phyloP scores from a whole-genome alignment of 1,140 invertebrate species.

The Neotoxoptera formosana region DNA sequence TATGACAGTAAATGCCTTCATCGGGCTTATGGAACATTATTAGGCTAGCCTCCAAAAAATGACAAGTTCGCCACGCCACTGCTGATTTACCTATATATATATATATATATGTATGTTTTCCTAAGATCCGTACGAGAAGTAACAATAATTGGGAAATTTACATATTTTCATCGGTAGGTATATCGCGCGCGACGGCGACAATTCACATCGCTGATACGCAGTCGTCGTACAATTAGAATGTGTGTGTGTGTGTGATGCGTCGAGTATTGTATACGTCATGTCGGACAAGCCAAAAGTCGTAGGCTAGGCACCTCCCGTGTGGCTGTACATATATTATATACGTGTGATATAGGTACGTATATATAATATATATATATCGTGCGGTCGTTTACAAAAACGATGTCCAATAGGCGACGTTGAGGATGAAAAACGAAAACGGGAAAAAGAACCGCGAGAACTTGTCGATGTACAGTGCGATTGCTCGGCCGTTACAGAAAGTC shows the following conservation, averaged over 20 bases:
- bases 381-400: conserved; percentile 71
- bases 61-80: too few species aligned
- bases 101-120: neutral
- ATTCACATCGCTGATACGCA: too few species aligned
- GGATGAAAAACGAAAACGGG: conserved; percentile 85
- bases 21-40: too few species aligned
- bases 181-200: neutral
- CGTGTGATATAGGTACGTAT: too few species aligned
- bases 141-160: neutral
- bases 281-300: neutral
- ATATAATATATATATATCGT: too few species aligned
- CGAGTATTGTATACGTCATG: neutral
- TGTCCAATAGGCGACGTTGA: conserved; percentile 89
- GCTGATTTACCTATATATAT: too few species aligned
- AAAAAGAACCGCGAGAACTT: conserved; percentile 87
- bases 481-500: conserved; percentile 83
- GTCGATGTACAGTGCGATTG: conserved; percentile 85
- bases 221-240: neutral
- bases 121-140: neutral
- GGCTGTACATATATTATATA: too few species aligned
- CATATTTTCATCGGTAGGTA: neutral
- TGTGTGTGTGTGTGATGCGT: neutral
- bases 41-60: too few species aligned
- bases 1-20: too few species aligned
- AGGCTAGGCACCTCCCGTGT: neutral